Percentiles rank a stretch among this genome's conserved stretches.
Evolutionary conservation across 2,113 vertebrate species (phyloP).

Genomic region (Mugil cephalus): DNA sequence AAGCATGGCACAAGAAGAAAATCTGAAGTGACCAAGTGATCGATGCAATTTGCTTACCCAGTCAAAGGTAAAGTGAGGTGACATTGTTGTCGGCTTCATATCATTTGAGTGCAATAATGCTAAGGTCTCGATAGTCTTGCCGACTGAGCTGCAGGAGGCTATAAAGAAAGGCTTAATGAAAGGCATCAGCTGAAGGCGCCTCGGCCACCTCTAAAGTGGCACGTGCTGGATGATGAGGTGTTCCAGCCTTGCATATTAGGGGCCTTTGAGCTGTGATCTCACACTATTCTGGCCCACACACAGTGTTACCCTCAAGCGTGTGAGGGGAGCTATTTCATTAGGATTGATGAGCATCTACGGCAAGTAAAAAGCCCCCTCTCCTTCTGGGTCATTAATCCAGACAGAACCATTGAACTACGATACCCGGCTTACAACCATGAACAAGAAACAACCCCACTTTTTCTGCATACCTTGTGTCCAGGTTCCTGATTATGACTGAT

Average conservation of each 20-base stretch:
- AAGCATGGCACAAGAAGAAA: no score
- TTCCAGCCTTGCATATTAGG: slow-evolving; percentile 57
- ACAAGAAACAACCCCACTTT: neutral
- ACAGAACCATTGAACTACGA: slow-evolving; percentile 26
- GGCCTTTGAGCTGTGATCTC: slow-evolving; percentile 51
- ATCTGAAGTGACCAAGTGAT: no score
- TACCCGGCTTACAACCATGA: slow-evolving; percentile 14
- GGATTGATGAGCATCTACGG: slow-evolving; percentile 45
- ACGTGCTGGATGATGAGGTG: slow-evolving; percentile 38
- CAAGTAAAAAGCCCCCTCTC: slow-evolving; percentile 1
- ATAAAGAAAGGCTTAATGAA: slow-evolving; percentile 42
- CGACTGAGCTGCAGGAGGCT: slow-evolving; percentile 24
- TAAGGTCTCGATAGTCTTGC: no score
- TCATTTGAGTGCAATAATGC: no score
- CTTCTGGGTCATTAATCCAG: slow-evolving; percentile 31
- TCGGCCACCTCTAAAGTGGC: slow-evolving; percentile 49
- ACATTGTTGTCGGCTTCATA: no score
- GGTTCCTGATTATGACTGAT: slow-evolving; percentile 29
- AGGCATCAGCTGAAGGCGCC: slow-evolving; percentile 34
- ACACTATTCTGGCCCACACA: slow-evolving; percentile 67
- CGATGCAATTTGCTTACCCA: no score
- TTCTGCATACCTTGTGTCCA: slow-evolving; percentile 12
- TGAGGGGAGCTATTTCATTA: slow-evolving; percentile 27
- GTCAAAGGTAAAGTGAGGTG: no score
- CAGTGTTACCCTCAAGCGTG: slow-evolving; percentile 24